phyloP scores from a whole-genome alignment of 2,797 vertebrate species.

The Epinephelus coioides region DNA sequence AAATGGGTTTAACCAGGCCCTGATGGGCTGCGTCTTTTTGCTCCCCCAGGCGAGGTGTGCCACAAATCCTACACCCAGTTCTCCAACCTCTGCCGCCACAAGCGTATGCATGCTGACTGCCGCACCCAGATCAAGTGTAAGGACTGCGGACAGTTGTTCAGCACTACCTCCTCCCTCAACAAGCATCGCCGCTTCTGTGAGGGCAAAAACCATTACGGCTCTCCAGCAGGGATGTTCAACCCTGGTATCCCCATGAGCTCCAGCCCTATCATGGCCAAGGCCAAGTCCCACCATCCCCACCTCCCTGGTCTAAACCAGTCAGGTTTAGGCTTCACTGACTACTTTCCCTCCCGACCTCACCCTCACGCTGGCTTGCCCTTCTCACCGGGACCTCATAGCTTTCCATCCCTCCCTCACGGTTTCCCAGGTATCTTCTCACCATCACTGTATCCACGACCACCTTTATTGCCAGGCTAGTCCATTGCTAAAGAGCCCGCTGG shows the following conservation, averaged over 20 bases:
- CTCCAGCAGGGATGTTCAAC: conserved; percentile 91
- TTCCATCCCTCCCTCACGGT: conserved; percentile 91
- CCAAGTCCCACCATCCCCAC: conserved; percentile 91
- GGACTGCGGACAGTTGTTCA: conserved; percentile 99
- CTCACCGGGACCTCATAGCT: conserved; percentile 89
- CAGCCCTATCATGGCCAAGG: conserved; percentile 94
- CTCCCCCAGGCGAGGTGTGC: conserved; percentile 98
- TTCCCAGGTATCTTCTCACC: conserved; percentile 96
- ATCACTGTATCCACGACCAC: conserved; percentile 94
- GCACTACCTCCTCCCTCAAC: conserved; percentile 99
- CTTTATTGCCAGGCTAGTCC: conserved; percentile 94
- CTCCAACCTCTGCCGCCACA: conserved; percentile 99
- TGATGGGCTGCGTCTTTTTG: conserved; percentile 84
- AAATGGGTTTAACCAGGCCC: conserved; percentile 90
- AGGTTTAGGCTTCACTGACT: conserved; percentile 92
- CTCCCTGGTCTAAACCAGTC: conserved; percentile 91
- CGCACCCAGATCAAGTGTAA: conserved; percentile 99
- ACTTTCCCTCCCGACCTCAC: conserved; percentile 94
- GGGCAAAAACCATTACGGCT: conserved; percentile 99
- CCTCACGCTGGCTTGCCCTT: conserved; percentile 91
- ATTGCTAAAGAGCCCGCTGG: conserved; percentile 93
- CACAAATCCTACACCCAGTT: conserved; percentile 99
- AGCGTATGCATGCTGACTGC: conserved; percentile 99
- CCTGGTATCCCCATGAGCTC: conserved; percentile 93
- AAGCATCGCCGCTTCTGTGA: conserved; percentile 99